Evolutionary conservation across 2,888 invertebrate genomes (phyloP).

Genomic region (Eupithecia inturbata): DNA sequence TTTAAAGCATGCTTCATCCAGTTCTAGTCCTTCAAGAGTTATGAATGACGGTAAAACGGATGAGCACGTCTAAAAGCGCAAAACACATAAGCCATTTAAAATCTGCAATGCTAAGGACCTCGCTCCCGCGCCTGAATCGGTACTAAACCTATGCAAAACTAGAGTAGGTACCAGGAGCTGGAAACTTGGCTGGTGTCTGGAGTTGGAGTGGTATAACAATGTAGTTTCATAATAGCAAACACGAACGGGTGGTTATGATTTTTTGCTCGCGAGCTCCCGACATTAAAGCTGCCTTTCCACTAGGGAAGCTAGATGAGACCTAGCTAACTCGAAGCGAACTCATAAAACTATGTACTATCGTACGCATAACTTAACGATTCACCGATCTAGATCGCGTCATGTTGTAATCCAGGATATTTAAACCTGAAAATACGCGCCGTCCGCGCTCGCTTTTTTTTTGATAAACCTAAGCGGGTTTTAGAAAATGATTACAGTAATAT

Average conservation of each 20-base stretch:
- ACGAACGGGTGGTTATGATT: conserved; percentile 23
- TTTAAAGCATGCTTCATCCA: conserved; percentile 4
- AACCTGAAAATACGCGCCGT: not conserved
- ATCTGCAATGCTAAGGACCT: conserved; percentile 15
- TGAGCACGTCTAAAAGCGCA: not conserved
- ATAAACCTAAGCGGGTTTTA: not conserved
- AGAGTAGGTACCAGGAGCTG: conserved; percentile 9
- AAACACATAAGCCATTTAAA: conserved; percentile 6
- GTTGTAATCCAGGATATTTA: not conserved
- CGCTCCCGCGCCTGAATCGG: not conserved
- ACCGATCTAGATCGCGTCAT: not conserved
- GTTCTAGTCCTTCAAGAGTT: conserved; percentile 2
- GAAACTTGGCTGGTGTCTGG: conserved; percentile 29
- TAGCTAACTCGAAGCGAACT: not conserved
- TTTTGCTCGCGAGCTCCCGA: conserved; percentile 18
- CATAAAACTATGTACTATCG: not conserved
- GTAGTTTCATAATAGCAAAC: conserved; percentile 34
- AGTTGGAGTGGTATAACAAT: conserved; percentile 22
- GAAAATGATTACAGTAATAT: not conserved
- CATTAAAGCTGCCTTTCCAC: conserved; percentile 1
- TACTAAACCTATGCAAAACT: not conserved
- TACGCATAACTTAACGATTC: not conserved
- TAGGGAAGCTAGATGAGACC: not conserved
- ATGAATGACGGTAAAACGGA: not conserved
- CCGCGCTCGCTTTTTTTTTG: not conserved